These are phyloP conservation scores for Amiota communis DNA, from an alignment of 2,888 invertebrate species.

Conservation along the genomic window DNA sequence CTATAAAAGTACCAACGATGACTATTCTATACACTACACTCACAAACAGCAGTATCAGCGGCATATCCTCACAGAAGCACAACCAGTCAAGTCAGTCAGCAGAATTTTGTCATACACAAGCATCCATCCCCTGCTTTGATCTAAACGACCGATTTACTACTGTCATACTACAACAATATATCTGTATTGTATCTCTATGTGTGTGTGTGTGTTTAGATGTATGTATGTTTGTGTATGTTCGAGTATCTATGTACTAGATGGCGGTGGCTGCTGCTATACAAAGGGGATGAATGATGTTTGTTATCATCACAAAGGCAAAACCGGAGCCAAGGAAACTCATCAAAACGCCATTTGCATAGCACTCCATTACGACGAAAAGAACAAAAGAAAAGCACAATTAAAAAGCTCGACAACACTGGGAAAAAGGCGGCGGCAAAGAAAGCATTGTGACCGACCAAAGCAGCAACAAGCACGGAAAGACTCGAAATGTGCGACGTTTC, in stretches of 20 bases:
- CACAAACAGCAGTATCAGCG: slow-evolving; percentile 43
- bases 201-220: slow-evolving; percentile 3
- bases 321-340: slow-evolving; percentile 60
- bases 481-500: slow-evolving; percentile 44
- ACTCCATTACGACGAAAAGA: slow-evolving; percentile 66
- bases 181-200: slow-evolving; percentile 13
- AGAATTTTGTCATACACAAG: slow-evolving; percentile 21
- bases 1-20: slow-evolving; percentile 47
- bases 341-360: slow-evolving; percentile 69
- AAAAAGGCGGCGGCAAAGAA: slow-evolving; percentile 28
- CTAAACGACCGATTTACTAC: not conserved
- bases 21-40: slow-evolving; percentile 28
- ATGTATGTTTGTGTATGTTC: slow-evolving; percentile 35
- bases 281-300: slow-evolving; percentile 61
- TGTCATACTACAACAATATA: slow-evolving; percentile 31
- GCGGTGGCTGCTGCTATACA: slow-evolving; percentile 16
- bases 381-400: slow-evolving; percentile 66
- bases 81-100: not conserved
- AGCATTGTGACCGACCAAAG: slow-evolving; percentile 47
- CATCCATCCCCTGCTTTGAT: too few species aligned
- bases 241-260: slow-evolving; percentile 22
- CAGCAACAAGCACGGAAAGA: slow-evolving; percentile 31
- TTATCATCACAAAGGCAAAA: slow-evolving; percentile 56
- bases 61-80: slow-evolving; percentile 28
- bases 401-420: slow-evolving; percentile 53